Base-by-base conservation (phyloP, 1,140 invertebrate genomes). In the Oryctes rhinoceros region DNA sequence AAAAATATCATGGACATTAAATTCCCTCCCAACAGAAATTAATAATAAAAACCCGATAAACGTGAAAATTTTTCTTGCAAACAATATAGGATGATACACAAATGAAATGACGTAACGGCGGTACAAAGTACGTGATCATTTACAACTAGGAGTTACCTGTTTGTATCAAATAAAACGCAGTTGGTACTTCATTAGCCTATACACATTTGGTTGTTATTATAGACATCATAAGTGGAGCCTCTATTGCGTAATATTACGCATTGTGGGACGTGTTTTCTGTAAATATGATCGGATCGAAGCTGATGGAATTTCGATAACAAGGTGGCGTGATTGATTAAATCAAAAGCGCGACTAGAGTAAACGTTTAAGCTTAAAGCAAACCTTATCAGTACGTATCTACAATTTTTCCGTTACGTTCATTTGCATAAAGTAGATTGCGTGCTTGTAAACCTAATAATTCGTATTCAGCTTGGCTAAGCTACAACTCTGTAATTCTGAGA, bases 101-200 rank as follows among this genome's bases (percentile, higher is more conserved):
- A 59, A 5, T 5, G 53, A 59, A 71, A 20, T 71, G 65, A 71
- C 65, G 65, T 9, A 71, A 71, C 65, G 10, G 2, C 20, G 7
- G 65, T 71, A 20, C 65, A 71, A 71, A 71, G 65, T 71, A 71
- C 65, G 65, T 71, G 65, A 71, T 71, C 65, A 37, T 71, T 35
- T 11, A n/a, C 20, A 30, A 71, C n/a, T 71, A 71, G 65, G 65
- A 71, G 24, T 71, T 71, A 71, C 65, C 65, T 71, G 24, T 30
- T 24, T 71, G 35, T 35, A 20, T 71, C 10, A 71, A 71, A 30
- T 30, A 2, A 35, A 35, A 35, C 3, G 39, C 3, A 39, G 3
- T 30, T 71, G 5, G 35, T 35, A 71, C 20, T 9, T 71, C 10
- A 67, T 67, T 67, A 67, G 62, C n/a, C 9, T 1, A 67, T 30